phyloP scores from a whole-genome alignment of 1,140 invertebrate species.

The Drosophila bocki region DNA sequence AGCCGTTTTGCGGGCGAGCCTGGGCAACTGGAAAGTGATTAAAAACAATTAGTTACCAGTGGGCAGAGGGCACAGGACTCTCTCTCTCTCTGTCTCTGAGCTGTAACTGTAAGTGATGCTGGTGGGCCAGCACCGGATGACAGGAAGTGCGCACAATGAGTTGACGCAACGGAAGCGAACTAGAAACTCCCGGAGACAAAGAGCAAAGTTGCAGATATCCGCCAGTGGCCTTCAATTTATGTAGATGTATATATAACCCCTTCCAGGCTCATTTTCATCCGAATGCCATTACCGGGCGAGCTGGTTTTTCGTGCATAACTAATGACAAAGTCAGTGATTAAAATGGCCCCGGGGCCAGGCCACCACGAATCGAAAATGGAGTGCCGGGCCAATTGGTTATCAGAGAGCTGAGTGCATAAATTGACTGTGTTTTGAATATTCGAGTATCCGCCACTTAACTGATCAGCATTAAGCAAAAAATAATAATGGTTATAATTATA shows the following conservation, averaged over 20 bases:
- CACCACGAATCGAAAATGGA: slow-evolving; percentile 18
- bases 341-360: slow-evolving; percentile 46
- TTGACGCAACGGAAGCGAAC: slow-evolving; percentile 69
- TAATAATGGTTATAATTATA: background rate
- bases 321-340: slow-evolving; percentile 73
- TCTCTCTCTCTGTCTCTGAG: background rate
- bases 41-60: slow-evolving; percentile 70
- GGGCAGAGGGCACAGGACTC: background rate
- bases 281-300: background rate
- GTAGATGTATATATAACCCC: slow-evolving; percentile 19
- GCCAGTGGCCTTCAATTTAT: slow-evolving; percentile 61
- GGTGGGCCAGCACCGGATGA: slow-evolving; percentile 47
- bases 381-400: slow-evolving; percentile 2
- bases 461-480: slow-evolving; percentile 15
- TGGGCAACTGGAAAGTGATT: slow-evolving; percentile 70
- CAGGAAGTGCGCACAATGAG: slow-evolving; percentile 80
- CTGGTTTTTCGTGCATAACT: slow-evolving; percentile 62
- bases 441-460: slow-evolving; percentile 6
- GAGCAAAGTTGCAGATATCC: slow-evolving; percentile 52
- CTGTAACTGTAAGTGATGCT: slow-evolving; percentile 33
- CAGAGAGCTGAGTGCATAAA: slow-evolving; percentile 18
- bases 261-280: background rate
- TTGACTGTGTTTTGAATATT: slow-evolving; percentile 3
- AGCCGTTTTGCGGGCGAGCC: slow-evolving; percentile 42
- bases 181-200: slow-evolving; percentile 52